These are phyloP conservation scores for Pampus argenteus DNA, from an alignment of 2,797 vertebrate genomes.

Conservation along the genomic window DNA sequence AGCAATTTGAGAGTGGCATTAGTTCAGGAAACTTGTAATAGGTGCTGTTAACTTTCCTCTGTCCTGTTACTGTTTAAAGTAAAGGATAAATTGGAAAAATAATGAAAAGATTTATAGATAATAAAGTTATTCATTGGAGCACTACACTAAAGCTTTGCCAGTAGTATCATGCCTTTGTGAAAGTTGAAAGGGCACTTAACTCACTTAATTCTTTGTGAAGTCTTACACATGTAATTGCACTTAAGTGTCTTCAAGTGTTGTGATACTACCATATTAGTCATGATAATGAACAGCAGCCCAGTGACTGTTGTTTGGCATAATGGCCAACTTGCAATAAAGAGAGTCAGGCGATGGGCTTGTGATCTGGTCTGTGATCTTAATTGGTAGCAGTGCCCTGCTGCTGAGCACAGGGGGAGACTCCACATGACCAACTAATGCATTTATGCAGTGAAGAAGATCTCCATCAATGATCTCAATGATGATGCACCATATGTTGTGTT, in stretches of 20 bases:
- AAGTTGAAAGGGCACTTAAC: background rate
- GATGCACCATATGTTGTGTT: slow-evolving; percentile 51
- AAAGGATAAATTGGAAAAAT: background rate
- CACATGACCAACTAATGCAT: slow-evolving; percentile 57
- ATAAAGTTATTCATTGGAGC: background rate
- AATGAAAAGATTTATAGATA: background rate
- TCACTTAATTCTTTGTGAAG: slow-evolving; percentile 1
- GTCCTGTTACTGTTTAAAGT: background rate
- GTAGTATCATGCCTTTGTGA: background rate
- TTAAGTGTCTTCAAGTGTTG: slow-evolving; percentile 13
- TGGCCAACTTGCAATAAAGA: slow-evolving; percentile 16
- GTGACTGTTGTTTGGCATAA: slow-evolving; percentile 20
- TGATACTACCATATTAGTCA: slow-evolving; percentile 16
- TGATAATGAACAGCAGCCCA: slow-evolving; percentile 26
- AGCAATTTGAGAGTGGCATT: background rate
- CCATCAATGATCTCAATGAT: slow-evolving; percentile 40
- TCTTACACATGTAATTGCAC: slow-evolving; percentile 26
- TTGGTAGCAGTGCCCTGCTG: slow-evolving; percentile 41
- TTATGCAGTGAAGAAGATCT: slow-evolving; percentile 49
- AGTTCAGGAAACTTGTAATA: background rate
- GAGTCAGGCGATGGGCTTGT: slow-evolving; percentile 28
- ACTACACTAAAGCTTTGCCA: rapidly evolving
- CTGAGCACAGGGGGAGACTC: slow-evolving; percentile 16
- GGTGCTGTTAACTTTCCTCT: background rate
- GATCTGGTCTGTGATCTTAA: slow-evolving; percentile 62